Conservation (phyloP, 2,888 invertebrate species). For the Mesorhabditis belari region DNA sequence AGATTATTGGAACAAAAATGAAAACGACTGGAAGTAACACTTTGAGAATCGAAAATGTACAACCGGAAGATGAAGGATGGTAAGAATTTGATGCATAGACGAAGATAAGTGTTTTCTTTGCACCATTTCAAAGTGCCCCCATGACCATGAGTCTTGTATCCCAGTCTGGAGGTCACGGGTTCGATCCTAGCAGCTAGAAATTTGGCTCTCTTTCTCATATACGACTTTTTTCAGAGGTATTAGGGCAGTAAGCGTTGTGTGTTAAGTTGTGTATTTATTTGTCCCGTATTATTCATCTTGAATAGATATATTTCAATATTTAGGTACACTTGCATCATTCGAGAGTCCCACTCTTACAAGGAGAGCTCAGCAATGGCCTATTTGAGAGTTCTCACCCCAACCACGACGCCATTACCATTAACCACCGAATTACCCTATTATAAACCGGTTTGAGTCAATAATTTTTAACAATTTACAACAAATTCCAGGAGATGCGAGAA, state of each 20-base stretch:
- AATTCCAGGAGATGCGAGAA: not conserved
- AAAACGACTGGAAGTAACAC: constrained; percentile 25
- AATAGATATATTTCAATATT: not conserved
- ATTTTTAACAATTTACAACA: no score
- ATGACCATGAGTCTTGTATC: no score
- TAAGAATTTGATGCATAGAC: constrained; percentile 22
- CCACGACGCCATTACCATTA: not conserved
- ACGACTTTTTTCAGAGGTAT: no score
- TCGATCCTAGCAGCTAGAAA: no score
- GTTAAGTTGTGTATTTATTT: no score
- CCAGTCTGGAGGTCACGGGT: no score
- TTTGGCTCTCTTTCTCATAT: no score
- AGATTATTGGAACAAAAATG: constrained; percentile 8
- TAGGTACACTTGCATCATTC: not conserved
- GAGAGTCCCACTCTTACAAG: not conserved
- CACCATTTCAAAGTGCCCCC: no score
- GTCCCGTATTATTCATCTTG: not conserved
- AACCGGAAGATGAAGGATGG: constrained; percentile 31
- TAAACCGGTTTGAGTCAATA: no score
- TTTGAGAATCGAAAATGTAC: constrained; percentile 18
- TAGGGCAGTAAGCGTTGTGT: no score
- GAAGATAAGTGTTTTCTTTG: constrained; percentile 5
- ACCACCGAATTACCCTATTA: no score
- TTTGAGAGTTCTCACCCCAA: not conserved
- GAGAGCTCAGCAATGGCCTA: not conserved